Conservation (phyloP, 1,140 invertebrate species). For the Heliconius himera region DNA sequence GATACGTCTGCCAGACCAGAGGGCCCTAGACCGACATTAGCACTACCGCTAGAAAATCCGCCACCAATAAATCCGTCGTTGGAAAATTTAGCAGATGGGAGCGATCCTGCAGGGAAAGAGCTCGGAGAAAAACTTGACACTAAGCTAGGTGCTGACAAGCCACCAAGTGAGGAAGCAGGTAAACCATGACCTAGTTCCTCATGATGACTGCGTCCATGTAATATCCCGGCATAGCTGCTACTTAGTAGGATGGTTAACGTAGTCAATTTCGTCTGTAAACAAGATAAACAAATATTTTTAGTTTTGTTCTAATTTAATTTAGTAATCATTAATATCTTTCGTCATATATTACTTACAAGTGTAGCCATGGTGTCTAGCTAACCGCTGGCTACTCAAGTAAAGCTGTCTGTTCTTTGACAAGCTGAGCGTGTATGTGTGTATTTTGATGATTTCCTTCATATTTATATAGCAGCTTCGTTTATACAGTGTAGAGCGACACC, state of each 20-base stretch:
- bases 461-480: slow-evolving; percentile 67
- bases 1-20: slow-evolving; percentile 37
- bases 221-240: slow-evolving; percentile 58
- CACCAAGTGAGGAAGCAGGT: slow-evolving; percentile 36
- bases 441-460: slow-evolving; percentile 58
- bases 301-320: background rate
- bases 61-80: slow-evolving; percentile 42
- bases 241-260: slow-evolving; percentile 68
- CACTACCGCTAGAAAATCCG: slow-evolving; percentile 21
- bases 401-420: slow-evolving; percentile 67
- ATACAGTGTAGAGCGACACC: slow-evolving; percentile 42
- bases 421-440: slow-evolving; percentile 65
- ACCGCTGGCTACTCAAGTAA: slow-evolving; percentile 69
- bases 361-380: slow-evolving; percentile 78
- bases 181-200: slow-evolving; percentile 35
- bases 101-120: slow-evolving; percentile 68
- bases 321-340: background rate
- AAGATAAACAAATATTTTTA: slow-evolving; percentile 33
- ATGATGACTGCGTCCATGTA: slow-evolving; percentile 51
- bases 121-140: slow-evolving; percentile 66
- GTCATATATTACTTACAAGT: slow-evolving; percentile 63
- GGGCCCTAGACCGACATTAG: slow-evolving; percentile 29
- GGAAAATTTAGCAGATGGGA: slow-evolving; percentile 66
- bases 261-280: slow-evolving; percentile 69
- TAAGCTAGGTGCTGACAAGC: slow-evolving; percentile 40